Percentiles rank a stretch among this genome's conserved stretches.
These are phyloP conservation scores for Julus scandinavius DNA, from an alignment of 2,888 invertebrate genomes.

Conservation along the genomic window DNA sequence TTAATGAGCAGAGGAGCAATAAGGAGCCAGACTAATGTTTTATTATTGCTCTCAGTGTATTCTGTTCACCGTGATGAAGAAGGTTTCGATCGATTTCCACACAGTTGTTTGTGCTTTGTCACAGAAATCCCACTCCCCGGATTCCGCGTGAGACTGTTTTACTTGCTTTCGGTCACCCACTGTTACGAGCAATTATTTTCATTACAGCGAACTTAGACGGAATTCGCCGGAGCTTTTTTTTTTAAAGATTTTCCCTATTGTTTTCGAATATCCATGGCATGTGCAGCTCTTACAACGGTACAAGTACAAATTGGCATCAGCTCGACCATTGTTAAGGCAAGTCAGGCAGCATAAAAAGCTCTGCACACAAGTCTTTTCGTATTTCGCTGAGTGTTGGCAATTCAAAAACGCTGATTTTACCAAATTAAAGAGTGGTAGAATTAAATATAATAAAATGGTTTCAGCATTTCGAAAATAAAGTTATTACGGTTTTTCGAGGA, in stretches of 20 bases:
- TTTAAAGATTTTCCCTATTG: neutral
- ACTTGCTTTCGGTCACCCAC: conserved; percentile 21
- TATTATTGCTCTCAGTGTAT: neutral
- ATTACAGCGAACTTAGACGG: neutral
- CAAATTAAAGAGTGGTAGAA: neutral
- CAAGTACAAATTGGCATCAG: neutral
- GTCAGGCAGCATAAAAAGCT: neutral
- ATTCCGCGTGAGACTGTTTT: neutral
- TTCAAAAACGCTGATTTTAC: neutral
- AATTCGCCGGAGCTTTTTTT: neutral
- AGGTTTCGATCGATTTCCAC: conserved; percentile 3
- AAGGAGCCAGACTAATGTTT: conserved; percentile 30
- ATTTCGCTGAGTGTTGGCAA: neutral
- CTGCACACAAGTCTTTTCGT: neutral
- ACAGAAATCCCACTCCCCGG: conserved; percentile 17
- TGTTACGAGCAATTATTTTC: conserved; percentile 40
- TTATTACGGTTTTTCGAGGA: no score
- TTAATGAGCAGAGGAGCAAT: conserved; percentile 1
- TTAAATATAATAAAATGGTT: neutral
- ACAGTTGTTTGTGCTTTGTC: neutral
- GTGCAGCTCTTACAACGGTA: neutral
- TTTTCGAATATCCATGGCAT: neutral
- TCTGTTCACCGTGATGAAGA: conserved; percentile 18
- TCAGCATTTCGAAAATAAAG: no score
- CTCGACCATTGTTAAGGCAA: neutral